These are phyloP conservation scores for Galleria mellonella DNA, from an alignment of 1,140 invertebrate genomes.

Conservation along the genomic window DNA sequence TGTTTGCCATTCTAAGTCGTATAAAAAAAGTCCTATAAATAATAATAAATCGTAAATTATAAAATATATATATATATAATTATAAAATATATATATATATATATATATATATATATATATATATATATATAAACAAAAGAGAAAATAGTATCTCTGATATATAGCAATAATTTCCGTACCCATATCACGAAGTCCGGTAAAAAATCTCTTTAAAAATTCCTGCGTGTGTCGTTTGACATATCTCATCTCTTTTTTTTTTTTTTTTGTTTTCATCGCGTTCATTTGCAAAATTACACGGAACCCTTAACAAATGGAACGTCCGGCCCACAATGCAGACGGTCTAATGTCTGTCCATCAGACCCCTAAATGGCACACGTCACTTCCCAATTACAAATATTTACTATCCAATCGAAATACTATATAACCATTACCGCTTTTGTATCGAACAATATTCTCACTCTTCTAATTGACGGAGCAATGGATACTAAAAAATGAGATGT, in stretches of 20 bases:
- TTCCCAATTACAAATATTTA: slow-evolving; percentile 42
- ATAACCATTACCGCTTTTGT: slow-evolving; percentile 25
- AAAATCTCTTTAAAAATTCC: slow-evolving; percentile 20
- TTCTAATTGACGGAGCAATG: slow-evolving; percentile 15
- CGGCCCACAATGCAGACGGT: slow-evolving; percentile 51
- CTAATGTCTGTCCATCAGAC: slow-evolving; percentile 64
- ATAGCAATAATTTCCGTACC: slow-evolving; percentile 7
- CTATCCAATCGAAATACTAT: neutral
- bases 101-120: too few relatives aligned
- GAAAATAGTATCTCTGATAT: too few relatives aligned
- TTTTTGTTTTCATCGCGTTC: slow-evolving; percentile 42
- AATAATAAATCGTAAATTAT: too few relatives aligned
- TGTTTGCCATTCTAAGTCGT: too few relatives aligned
- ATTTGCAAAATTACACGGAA: slow-evolving; percentile 58
- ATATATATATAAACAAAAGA: too few relatives aligned
- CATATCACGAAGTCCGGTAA: slow-evolving; percentile 5
- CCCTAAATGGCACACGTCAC: slow-evolving; percentile 65
- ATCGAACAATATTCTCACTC: neutral
- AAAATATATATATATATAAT: too few relatives aligned
- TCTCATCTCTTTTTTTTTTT: slow-evolving; percentile 42
- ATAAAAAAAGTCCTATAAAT: too few relatives aligned
- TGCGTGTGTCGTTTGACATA: slow-evolving; percentile 37
- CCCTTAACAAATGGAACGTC: slow-evolving; percentile 54
- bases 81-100: too few relatives aligned
- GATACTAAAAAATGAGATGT: slow-evolving; percentile 2